Conservation (phyloP, 2,797 vertebrate genomes). For the Acanthurus lineatus region DNA sequence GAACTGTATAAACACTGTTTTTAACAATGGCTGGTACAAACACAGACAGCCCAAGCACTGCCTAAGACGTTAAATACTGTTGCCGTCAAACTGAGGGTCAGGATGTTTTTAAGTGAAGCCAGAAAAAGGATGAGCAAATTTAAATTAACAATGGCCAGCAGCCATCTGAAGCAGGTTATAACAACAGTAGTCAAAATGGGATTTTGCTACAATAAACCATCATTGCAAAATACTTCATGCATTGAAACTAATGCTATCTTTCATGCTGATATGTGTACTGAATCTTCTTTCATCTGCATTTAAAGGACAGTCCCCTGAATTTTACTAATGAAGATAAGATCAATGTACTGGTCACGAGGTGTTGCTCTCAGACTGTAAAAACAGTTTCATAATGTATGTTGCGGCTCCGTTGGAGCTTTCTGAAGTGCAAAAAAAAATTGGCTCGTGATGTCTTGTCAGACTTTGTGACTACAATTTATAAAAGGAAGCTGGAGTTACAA, state of each 20-base stretch:
- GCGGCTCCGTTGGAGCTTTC: neutral
- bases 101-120: neutral
- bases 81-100: neutral
- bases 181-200: neutral
- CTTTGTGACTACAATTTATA: too few relatives aligned
- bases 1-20: neutral
- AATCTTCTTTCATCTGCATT: constrained; percentile 3
- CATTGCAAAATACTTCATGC: neutral
- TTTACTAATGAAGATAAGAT: neutral
- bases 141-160: neutral
- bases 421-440: too few relatives aligned
- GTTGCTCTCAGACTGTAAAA: neutral
- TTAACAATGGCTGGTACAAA: neutral
- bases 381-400: neutral
- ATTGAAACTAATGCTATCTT: neutral
- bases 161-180: neutral
- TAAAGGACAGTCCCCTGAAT: neutral
- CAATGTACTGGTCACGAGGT: neutral
- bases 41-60: neutral
- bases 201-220: neutral
- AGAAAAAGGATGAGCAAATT: neutral
- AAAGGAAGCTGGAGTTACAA: neutral
- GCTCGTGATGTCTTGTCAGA: too few relatives aligned
- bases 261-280: neutral
- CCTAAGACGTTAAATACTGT: neutral